Base-by-base conservation (phyloP, 2,113 vertebrate species). In the Lucifuga dentata region DNA sequence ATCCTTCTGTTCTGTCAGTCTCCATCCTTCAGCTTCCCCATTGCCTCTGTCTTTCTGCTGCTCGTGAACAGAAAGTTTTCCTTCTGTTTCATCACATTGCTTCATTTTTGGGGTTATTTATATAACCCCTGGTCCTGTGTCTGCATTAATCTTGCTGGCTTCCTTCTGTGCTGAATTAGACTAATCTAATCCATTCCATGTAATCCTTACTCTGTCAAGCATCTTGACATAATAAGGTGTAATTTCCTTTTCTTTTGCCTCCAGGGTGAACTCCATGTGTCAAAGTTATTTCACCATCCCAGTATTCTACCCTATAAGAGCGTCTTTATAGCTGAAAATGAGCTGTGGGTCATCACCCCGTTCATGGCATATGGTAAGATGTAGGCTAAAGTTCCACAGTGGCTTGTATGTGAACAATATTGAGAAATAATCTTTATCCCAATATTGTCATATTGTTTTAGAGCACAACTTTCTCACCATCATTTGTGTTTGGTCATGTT, bases 281-380 rank as follows among this genome's bases (percentile, higher is more conserved):
- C 96, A 48, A 98, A 98, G 79, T 91, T 99, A 82, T 99, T 99
- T 91, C 97, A 89, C 84, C 97, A 99, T 61, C 91, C 94, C 62
- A 97, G 98, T 64, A 97, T 99, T 0, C 91, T 99, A 52, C 96
- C 98, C 3, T 99, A 98, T 84, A 97, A 92, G 92, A 97, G 95
- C 21, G 94, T 98, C 67, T 98, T 99, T 58, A 94, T 99, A 74
- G 93, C 95, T 17, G 95, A 97, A 81, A 98, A 98, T 8, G 97
- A 99, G 85, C 91, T 99, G 11, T 99, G 98, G 98, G 95, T 98
- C 11, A 95, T 99, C 75, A 96, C 96, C 0, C 95, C 98, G 5
- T 98, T 99, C 87, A 98, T 98, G 97, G 97, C 97, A 11, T 99
- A 96, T 19, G 98, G 97, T 99, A 89, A 91, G 93, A 86, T 55